phyloP scores from a whole-genome alignment of 2,113 vertebrate species.

The Calonectris borealis region DNA sequence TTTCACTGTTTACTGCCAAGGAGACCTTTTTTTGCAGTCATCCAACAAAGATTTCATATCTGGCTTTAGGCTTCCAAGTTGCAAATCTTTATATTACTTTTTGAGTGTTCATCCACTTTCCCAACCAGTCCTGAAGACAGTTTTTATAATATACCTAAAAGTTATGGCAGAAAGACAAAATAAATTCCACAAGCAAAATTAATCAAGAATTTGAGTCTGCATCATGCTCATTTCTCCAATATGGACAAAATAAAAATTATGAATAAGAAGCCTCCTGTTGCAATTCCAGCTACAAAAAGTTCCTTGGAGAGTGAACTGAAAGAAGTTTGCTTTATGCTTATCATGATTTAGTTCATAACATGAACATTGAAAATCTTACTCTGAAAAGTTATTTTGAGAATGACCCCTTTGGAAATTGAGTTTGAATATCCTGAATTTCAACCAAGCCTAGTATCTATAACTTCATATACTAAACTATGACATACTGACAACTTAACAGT shows the following conservation, averaged over 20 bases:
- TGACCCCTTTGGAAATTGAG: background rate
- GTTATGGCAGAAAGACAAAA: background rate
- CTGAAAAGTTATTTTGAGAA: background rate
- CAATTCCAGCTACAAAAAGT: background rate
- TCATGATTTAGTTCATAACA: background rate
- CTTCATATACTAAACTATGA: background rate
- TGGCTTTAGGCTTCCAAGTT: background rate
- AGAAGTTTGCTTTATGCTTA: background rate
- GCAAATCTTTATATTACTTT: background rate
- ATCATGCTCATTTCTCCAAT: background rate
- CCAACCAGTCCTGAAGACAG: background rate
- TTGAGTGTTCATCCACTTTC: background rate
- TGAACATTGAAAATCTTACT: background rate
- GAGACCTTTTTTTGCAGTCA: background rate
- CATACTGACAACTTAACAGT: background rate
- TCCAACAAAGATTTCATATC: background rate
- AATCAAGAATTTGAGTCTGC: background rate
- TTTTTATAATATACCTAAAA: background rate
- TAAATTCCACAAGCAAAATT: background rate
- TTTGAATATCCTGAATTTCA: background rate
- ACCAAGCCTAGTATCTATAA: background rate
- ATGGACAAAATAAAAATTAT: accelerated
- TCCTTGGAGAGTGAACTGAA: background rate
- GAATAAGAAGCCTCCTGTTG: background rate
- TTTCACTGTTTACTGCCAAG: background rate